Conservation (phyloP, 2,888 invertebrate species). For the Oegoconia quadripuncta region DNA sequence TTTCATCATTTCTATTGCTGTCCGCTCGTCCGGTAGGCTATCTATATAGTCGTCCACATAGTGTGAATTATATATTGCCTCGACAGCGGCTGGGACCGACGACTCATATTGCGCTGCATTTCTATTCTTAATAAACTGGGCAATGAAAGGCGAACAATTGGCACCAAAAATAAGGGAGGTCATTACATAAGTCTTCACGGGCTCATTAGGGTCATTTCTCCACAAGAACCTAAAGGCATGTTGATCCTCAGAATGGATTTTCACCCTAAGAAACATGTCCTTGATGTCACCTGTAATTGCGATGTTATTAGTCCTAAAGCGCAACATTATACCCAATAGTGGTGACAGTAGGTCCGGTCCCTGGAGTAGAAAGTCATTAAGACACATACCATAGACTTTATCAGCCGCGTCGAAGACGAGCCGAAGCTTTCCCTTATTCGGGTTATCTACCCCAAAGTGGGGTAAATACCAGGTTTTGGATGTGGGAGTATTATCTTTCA, state of each 20-base stretch:
- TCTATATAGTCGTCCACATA: constrained; percentile 19
- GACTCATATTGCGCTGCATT: constrained; percentile 11
- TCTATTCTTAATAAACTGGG: constrained; percentile 15
- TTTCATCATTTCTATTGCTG: constrained; percentile 8
- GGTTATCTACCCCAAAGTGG: constrained; percentile 27
- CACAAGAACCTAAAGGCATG: constrained; percentile 18
- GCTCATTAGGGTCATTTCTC: constrained; percentile 1
- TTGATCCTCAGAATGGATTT: constrained; percentile 14
- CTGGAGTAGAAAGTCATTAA: constrained; percentile 20
- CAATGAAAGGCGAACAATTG: too few relatives aligned
- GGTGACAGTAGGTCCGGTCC: constrained; percentile 12
- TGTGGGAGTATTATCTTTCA: constrained; percentile 1
- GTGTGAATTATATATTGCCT: constrained; percentile 10
- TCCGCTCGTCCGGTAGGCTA: constrained; percentile 12
- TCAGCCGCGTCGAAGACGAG: constrained; percentile 24
- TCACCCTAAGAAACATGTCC: constrained; percentile 19
- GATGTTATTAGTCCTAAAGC: constrained; percentile 18
- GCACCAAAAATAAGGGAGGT: constrained; percentile 15
- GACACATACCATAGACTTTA: constrained; percentile 9
- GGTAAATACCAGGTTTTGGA: constrained; percentile 25
- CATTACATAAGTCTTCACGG: constrained; percentile 15
- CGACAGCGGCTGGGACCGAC: constrained; percentile 9
- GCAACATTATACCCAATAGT: constrained; percentile 21
- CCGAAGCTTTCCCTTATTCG: constrained; percentile 22
- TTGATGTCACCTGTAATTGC: constrained; percentile 20